Percentiles rank a stretch among this genome's conserved stretches.
These are phyloP conservation scores for Pangasianodon hypophthalmus DNA, from an alignment of 2,113 vertebrate genomes.

Conservation along the genomic window DNA sequence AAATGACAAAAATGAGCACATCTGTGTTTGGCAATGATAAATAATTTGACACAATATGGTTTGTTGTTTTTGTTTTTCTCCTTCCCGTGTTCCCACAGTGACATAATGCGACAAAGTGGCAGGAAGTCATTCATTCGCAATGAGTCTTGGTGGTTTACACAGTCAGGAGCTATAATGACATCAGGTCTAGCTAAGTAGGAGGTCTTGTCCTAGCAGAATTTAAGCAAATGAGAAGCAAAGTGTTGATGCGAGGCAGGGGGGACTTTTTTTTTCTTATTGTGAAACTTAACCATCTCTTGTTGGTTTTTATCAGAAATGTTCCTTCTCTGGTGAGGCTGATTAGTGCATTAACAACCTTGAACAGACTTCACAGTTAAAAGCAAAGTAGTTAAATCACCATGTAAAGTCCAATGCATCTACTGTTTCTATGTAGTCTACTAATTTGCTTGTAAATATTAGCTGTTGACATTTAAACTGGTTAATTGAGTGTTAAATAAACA, in stretches of 20 bases:
- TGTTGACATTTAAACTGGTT: neutral
- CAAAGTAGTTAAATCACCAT: neutral
- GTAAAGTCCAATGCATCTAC: neutral
- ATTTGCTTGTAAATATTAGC: neutral
- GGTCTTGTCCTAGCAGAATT: neutral
- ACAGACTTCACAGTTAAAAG: neutral
- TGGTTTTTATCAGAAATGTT: neutral
- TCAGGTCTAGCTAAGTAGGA: neutral
- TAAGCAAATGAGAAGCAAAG: neutral
- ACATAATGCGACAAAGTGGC: neutral
- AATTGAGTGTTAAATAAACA: neutral
- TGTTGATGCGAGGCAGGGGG: neutral
- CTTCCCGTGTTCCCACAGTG: neutral
- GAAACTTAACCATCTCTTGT: neutral
- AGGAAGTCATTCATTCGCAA: conserved; percentile 3
- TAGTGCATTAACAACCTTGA: neutral
- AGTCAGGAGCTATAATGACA: neutral
- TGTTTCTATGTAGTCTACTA: neutral
- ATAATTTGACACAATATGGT: neutral
- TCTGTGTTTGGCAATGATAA: neutral
- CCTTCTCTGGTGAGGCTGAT: neutral
- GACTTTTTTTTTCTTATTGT: neutral
- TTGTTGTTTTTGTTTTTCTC: conserved; percentile 4
- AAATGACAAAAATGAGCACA: neutral
- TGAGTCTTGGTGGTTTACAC: neutral